Evolutionary conservation across 2,888 invertebrate species (phyloP).

Genomic region (Pharmacophagus antenor): DNA sequence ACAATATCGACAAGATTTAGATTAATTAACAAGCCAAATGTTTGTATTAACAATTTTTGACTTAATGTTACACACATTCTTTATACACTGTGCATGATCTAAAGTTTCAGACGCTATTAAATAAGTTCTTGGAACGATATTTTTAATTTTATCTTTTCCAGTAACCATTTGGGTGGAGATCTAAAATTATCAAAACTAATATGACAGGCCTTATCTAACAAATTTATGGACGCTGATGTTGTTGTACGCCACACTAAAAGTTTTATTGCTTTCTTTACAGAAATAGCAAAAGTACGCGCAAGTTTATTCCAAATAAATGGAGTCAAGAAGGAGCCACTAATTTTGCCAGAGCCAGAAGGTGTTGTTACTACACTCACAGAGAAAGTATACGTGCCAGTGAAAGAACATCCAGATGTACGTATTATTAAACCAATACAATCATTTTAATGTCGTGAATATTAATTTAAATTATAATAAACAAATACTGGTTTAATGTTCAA

Average conservation of each 20-base stretch:
- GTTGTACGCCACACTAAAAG: conserved; percentile 38
- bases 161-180: conserved; percentile 54
- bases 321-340: conserved; percentile 94
- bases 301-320: conserved; percentile 99
- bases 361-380: conserved; percentile 96
- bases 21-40: too few species aligned
- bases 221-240: conserved; percentile 55
- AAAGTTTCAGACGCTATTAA: conserved; percentile 27
- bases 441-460: too few species aligned
- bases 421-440: too few species aligned
- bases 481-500: not conserved
- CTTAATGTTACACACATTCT: too few species aligned
- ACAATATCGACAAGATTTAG: too few species aligned
- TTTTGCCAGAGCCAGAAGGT: conserved; percentile 95
- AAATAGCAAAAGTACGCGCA: conserved; percentile 98
- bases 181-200: conserved; percentile 54
- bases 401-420: conserved; percentile 99
- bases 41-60: too few species aligned
- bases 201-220: conserved; percentile 53
- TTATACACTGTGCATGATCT: not conserved
- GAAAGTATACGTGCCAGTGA: conserved; percentile 99
- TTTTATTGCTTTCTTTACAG: conserved; percentile 83
- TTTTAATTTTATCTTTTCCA: conserved; percentile 57
- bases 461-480: not conserved
- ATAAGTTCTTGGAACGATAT: conserved; percentile 45